Percentiles rank a stretch among this genome's conserved stretches.
Conservation (phyloP, 2,888 invertebrate species). For the Lordiphosa andalusiaca region DNA sequence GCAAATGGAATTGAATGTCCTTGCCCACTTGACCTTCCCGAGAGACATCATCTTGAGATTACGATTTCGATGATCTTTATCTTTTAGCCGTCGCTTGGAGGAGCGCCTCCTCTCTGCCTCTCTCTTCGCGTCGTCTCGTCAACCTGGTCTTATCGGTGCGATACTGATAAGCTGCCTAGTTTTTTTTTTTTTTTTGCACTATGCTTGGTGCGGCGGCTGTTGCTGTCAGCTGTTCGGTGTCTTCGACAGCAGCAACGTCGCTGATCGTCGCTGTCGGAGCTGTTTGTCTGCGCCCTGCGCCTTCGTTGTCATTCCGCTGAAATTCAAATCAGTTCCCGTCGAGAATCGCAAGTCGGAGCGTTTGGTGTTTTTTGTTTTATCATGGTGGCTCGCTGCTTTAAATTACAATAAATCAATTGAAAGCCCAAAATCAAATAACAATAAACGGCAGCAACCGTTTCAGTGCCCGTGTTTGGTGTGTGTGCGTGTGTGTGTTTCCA, state of each 20-base stretch:
- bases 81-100: neutral
- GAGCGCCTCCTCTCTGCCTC: constrained; percentile 10
- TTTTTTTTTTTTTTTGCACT: constrained; percentile 21
- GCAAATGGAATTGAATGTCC: too few species aligned
- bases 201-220: constrained; percentile 4
- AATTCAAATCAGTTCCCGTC: constrained; percentile 64
- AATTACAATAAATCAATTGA: constrained; percentile 11
- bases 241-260: constrained; percentile 20
- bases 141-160: neutral
- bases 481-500: neutral
- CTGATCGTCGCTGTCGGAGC: neutral
- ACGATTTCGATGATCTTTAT: constrained; percentile 10
- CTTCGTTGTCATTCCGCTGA: constrained; percentile 1
- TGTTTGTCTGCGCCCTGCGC: too few species aligned
- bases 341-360: constrained; percentile 5
- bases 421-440: constrained; percentile 6
- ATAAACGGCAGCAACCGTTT: neutral
- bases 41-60: constrained; percentile 5
- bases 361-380: constrained; percentile 8
- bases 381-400: constrained; percentile 12
- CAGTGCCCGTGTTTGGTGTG: constrained; percentile 3
- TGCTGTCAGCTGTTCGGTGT: constrained; percentile 13
- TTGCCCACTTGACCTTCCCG: neutral
- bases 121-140: constrained; percentile 15
- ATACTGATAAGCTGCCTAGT: constrained; percentile 41